These are phyloP conservation scores for Sinocyclocheilus grahami DNA, from an alignment of 2,113 vertebrate species.

Conservation along the genomic window DNA sequence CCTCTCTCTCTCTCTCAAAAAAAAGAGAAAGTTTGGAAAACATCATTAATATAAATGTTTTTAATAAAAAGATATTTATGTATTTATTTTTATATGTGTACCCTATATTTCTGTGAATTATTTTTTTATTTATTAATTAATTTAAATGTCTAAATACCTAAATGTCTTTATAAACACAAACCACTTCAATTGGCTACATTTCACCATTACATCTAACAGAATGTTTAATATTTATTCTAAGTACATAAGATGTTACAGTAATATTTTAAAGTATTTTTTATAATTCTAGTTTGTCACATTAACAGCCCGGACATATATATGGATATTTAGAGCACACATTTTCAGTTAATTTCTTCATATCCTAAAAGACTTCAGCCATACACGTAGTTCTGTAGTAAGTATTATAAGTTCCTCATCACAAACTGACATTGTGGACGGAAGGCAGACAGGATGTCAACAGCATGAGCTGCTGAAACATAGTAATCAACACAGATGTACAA, in stretches of 20 bases:
- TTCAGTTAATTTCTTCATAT: not conserved
- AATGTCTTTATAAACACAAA: not conserved
- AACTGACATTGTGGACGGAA: conserved; percentile 40
- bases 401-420: conserved; percentile 40
- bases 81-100: not conserved
- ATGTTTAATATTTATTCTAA: not conserved
- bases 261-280: not conserved
- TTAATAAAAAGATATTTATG: not conserved
- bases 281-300: not conserved
- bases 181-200: not conserved
- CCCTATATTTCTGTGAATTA: not conserved
- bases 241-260: not conserved
- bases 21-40: no score
- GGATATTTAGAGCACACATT: not conserved
- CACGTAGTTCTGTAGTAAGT: not conserved
- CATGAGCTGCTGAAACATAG: conserved; percentile 31
- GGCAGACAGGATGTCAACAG: conserved; percentile 58
- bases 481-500: conserved; percentile 49
- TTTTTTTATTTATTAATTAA: not conserved
- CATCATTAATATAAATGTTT: not conserved
- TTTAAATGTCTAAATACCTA: not conserved
- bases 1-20: no score
- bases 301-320: not conserved
- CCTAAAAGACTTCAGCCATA: not conserved
- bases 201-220: not conserved